phyloP scores from a whole-genome alignment of 2,797 vertebrate species.

The Thaleichthys pacificus region DNA sequence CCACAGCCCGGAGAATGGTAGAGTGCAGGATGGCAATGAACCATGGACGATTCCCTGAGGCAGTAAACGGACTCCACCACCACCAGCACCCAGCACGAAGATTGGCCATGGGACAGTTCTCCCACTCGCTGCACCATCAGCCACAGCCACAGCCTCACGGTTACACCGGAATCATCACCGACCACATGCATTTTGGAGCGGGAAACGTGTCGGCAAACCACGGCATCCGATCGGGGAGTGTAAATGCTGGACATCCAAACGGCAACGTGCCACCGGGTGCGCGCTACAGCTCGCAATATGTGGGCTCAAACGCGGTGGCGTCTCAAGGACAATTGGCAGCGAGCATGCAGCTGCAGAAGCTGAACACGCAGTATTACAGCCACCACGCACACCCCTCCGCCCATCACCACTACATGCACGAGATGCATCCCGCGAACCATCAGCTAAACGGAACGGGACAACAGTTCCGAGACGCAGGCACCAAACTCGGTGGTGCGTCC shows the following conservation, averaged over 20 bases:
- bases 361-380: constrained; percentile 87
- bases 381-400: constrained; percentile 79
- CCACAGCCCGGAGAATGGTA: constrained; percentile 69
- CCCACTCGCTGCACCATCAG: constrained; percentile 79
- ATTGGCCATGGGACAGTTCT: constrained; percentile 83
- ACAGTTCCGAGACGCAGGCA: constrained; percentile 84
- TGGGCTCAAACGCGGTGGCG: constrained; percentile 71
- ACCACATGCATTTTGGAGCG: constrained; percentile 82
- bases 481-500: constrained; percentile 75
- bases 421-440: constrained; percentile 80
- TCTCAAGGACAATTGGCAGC: constrained; percentile 83
- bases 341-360: constrained; percentile 89
- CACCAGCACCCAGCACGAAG: constrained; percentile 80
- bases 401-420: constrained; percentile 85
- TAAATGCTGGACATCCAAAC: constrained; percentile 70
- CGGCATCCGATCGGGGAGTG: constrained; percentile 78
- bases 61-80: constrained; percentile 80
- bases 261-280: constrained; percentile 74
- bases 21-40: constrained; percentile 90
- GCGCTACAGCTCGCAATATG: constrained; percentile 81
- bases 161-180: constrained; percentile 82
- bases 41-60: constrained; percentile 86
- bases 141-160: constrained; percentile 75
- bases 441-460: constrained; percentile 82
- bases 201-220: constrained; percentile 76